These are phyloP conservation scores for Aplocera efformata DNA, from an alignment of 2,888 invertebrate genomes.

Conservation along the genomic window DNA sequence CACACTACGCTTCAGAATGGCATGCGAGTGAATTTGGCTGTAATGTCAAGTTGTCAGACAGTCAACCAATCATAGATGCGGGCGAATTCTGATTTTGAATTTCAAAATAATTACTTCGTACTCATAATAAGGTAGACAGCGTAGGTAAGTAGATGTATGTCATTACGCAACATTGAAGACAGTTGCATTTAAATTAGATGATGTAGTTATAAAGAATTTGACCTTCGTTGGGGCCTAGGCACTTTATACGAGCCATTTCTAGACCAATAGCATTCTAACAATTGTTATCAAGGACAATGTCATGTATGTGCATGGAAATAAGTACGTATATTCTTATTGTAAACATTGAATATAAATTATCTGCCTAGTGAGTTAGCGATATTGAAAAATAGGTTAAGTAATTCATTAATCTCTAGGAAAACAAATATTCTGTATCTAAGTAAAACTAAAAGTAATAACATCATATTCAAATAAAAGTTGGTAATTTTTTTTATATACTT, in stretches of 20 bases:
- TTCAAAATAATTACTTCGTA: not conserved
- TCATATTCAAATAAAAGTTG: too few species aligned
- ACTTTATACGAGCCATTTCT: conserved; percentile 14
- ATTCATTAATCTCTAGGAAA: too few species aligned
- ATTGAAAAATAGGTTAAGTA: too few species aligned
- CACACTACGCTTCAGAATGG: conserved; percentile 38
- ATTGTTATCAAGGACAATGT: conserved; percentile 19
- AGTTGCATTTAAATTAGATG: conserved; percentile 16
- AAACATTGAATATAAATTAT: too few species aligned
- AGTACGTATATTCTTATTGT: too few species aligned
- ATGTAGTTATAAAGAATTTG: conserved; percentile 33
- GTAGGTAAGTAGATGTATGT: too few species aligned
- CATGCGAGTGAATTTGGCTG: conserved; percentile 53
- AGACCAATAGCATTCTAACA: conserved; percentile 15
- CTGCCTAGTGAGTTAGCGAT: too few species aligned
- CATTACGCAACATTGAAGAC: not conserved
- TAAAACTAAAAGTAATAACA: too few species aligned
- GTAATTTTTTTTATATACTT: too few species aligned
- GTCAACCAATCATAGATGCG: conserved; percentile 36
- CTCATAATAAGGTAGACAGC: too few species aligned
- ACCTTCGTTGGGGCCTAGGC: conserved; percentile 28
- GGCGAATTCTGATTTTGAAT: conserved; percentile 18
- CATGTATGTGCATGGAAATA: too few species aligned
- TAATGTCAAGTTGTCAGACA: conserved; percentile 41
- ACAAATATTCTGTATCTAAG: too few species aligned